These are phyloP conservation scores for Pampus argenteus DNA, from an alignment of 2,797 vertebrate species.

Conservation along the genomic window DNA sequence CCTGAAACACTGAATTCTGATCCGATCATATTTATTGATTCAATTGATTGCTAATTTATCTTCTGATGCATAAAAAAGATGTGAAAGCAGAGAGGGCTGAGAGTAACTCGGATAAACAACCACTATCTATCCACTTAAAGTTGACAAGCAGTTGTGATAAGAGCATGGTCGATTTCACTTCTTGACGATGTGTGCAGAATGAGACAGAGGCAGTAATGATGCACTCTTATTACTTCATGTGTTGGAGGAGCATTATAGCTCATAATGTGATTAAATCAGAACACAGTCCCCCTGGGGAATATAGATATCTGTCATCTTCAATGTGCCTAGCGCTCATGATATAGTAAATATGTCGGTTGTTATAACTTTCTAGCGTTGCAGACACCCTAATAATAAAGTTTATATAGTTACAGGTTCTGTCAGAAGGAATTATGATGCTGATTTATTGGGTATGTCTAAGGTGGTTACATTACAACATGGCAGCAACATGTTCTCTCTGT, in stretches of 20 bases:
- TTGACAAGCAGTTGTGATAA: slow-evolving; percentile 33
- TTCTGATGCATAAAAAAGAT: slow-evolving; percentile 26
- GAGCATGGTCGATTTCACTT: slow-evolving; percentile 21
- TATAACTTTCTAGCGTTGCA: slow-evolving; percentile 12
- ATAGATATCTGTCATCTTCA: slow-evolving; percentile 9
- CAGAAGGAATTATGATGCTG: slow-evolving; percentile 8
- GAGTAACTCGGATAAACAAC: background rate
- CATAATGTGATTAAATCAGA: slow-evolving; percentile 35
- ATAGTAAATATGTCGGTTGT: slow-evolving; percentile 22
- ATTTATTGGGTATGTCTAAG: slow-evolving; percentile 10
- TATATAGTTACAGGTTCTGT: slow-evolving; percentile 15
- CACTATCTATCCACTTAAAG: slow-evolving; percentile 24
- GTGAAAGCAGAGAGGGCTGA: background rate
- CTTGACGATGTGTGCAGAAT: slow-evolving; percentile 27
- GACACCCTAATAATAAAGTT: slow-evolving; percentile 30
- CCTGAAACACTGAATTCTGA: slow-evolving; percentile 10
- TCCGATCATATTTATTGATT: slow-evolving; percentile 22
- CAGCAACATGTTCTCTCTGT: slow-evolving; percentile 16
- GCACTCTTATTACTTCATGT: slow-evolving; percentile 26
- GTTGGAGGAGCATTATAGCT: slow-evolving; percentile 19
- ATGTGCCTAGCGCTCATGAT: slow-evolving; percentile 1
- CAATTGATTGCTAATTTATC: slow-evolving; percentile 8
- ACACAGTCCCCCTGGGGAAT: background rate
- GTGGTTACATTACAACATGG: slow-evolving; percentile 10
- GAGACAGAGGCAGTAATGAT: background rate